Evolutionary conservation across 2,888 invertebrate genomes (phyloP).

Genomic region (Himalopsyche tibetana): DNA sequence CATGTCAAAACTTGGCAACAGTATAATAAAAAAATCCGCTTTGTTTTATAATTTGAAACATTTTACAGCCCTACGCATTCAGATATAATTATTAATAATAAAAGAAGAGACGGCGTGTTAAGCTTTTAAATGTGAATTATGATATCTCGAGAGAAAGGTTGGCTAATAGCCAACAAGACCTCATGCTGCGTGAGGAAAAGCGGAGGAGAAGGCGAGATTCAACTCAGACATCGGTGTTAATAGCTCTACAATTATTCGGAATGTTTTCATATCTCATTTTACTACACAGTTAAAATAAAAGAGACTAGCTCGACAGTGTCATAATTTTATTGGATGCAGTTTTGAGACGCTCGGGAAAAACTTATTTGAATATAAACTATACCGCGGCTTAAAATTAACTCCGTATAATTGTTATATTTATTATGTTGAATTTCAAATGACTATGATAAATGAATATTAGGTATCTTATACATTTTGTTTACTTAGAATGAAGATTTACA

Average conservation of each 20-base stretch:
- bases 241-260: slow-evolving; percentile 57
- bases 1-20: slow-evolving; percentile 36
- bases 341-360: not conserved
- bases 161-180: slow-evolving; percentile 50
- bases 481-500: too few relatives aligned
- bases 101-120: slow-evolving; percentile 58
- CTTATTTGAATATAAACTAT: not conserved
- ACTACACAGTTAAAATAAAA: slow-evolving; percentile 49
- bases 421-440: too few relatives aligned
- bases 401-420: too few relatives aligned
- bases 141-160: slow-evolving; percentile 59
- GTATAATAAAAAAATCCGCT: slow-evolving; percentile 28
- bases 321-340: slow-evolving; percentile 37
- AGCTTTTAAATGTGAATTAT: slow-evolving; percentile 65
- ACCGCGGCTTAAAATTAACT: too few relatives aligned
- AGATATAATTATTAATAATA: slow-evolving; percentile 55
- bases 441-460: too few relatives aligned
- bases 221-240: slow-evolving; percentile 55
- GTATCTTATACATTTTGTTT: too few relatives aligned
- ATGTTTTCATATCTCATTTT: slow-evolving; percentile 57
- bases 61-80: slow-evolving; percentile 46
- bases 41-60: slow-evolving; percentile 43
- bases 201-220: slow-evolving; percentile 26
- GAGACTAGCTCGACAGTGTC: not conserved
- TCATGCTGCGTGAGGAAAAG: slow-evolving; percentile 36